Evolutionary conservation across 2,888 invertebrate genomes (phyloP), one percentile per base, ranked within the genome.

Genomic region (Epistrophe eligans): DNA sequence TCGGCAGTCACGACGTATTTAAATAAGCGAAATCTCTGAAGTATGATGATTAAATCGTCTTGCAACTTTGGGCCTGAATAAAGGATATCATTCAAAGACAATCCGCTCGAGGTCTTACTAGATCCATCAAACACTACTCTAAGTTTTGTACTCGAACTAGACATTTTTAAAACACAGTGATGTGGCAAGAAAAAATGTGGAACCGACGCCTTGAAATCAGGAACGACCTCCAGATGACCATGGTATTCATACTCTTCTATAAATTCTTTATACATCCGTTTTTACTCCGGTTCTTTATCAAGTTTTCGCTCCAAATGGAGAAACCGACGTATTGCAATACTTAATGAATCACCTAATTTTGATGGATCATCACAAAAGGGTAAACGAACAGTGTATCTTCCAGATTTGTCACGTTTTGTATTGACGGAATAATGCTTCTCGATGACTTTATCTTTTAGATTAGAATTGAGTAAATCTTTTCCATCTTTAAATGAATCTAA

Each of bases 211-310:
- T 48, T 17, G 4, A 48, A 48, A 48, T 48, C 48, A 13, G n/a
- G 13, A 48, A 48, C 48, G 17, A 52, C 24, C 5, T 52, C 52
- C 13, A 52, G 11, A n/a, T n/a, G n/a, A n/a, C n/a, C n/a, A n/a
- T 50, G 19, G 50, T 52, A 24, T 24, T 57, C 35, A 9, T 57
- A 35, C 8, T 35, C 35, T 10, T 35, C 32, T 2, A 58, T 58
- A 58, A 58, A 58, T 35, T 58, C 35, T 17, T 15, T 35, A 13
- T 58, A 35, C 58, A 58, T 58, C 11, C 35, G 35, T 58, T 58
- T 58, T 28, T 35, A 10, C 1, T 17, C 17, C 4, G 58, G 58
- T 35, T 58, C 35, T 58, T n/a, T n/a, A n/a, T n/a, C n/a, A n/a
- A n/a, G n/a, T n/a, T n/a, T n/a, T n/a, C n/a, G n/a, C n/a, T n/a